These are phyloP conservation scores for Agrotis ipsilon DNA, from an alignment of 2,888 invertebrate genomes.

Conservation along the genomic window DNA sequence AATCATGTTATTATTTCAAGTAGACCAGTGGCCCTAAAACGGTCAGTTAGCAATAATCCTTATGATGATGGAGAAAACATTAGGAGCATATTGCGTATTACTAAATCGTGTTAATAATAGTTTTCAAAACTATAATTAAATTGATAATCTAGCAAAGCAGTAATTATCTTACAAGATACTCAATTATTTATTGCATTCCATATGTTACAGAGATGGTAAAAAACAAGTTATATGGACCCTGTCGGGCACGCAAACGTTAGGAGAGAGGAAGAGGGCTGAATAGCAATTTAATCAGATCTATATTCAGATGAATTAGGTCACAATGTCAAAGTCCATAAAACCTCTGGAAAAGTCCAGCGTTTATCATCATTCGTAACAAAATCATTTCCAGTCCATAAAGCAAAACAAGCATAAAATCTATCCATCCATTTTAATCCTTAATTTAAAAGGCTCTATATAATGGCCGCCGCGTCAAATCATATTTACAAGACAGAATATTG, in stretches of 20 bases:
- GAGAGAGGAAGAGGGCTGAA: too few relatives aligned
- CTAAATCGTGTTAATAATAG: not conserved
- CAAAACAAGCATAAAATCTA: constrained; percentile 32
- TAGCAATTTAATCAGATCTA: too few relatives aligned
- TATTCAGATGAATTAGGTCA: not conserved
- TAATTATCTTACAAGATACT: not conserved
- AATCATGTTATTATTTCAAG: too few relatives aligned
- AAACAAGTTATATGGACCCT: too few relatives aligned
- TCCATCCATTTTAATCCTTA: constrained; percentile 26
- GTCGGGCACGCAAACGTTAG: too few relatives aligned
- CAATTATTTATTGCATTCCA: too few relatives aligned
- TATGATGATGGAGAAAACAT: too few relatives aligned
- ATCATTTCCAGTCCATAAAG: constrained; percentile 26
- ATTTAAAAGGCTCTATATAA: constrained; percentile 39
- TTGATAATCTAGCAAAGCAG: too few relatives aligned
- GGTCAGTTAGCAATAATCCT: too few relatives aligned
- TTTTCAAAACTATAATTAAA: not conserved
- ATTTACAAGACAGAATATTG: constrained; percentile 65
- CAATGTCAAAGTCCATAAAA: not conserved
- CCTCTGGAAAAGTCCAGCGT: not conserved
- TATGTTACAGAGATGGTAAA: too few relatives aligned
- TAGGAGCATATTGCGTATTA: too few relatives aligned
- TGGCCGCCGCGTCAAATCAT: constrained; percentile 58
- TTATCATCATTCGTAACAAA: constrained; percentile 11
- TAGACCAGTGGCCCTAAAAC: too few relatives aligned